Evolutionary conservation across 2,888 invertebrate genomes (phyloP).

Genomic region (Tupiocoris notatus): DNA sequence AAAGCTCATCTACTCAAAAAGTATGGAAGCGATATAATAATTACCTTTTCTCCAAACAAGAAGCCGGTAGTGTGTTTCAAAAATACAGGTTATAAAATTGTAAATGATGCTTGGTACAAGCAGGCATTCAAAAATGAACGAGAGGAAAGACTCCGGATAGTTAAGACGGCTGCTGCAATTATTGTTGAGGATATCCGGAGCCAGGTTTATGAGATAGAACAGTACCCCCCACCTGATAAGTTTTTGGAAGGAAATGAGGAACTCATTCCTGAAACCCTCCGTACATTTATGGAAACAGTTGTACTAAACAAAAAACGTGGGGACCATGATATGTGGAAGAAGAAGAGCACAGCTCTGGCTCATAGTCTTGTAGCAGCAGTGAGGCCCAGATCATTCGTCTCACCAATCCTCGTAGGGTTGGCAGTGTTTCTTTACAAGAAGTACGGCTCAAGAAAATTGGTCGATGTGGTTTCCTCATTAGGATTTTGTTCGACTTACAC

Average conservation of each 20-base stretch:
- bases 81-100: background rate
- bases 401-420: too few species aligned
- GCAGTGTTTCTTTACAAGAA: background rate
- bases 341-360: background rate
- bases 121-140: background rate
- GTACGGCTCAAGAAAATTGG: slow-evolving; percentile 14
- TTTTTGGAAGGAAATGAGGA: background rate
- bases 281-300: background rate
- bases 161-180: slow-evolving; percentile 3
- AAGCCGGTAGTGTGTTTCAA: slow-evolving; percentile 4
- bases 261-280: background rate
- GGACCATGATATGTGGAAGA: background rate
- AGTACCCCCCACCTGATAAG: background rate
- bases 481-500: slow-evolving; percentile 26
- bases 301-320: background rate
- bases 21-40: slow-evolving; percentile 1
- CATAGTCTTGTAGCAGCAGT: too few species aligned
- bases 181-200: background rate
- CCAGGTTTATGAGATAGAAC: background rate
- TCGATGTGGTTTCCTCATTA: slow-evolving; percentile 26
- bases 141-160: background rate
- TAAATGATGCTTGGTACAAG: background rate
- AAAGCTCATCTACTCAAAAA: slow-evolving; percentile 10
- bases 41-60: background rate
- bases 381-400: too few species aligned